Conservation (phyloP, 2,888 invertebrate species). For the Pammene fasciana region DNA sequence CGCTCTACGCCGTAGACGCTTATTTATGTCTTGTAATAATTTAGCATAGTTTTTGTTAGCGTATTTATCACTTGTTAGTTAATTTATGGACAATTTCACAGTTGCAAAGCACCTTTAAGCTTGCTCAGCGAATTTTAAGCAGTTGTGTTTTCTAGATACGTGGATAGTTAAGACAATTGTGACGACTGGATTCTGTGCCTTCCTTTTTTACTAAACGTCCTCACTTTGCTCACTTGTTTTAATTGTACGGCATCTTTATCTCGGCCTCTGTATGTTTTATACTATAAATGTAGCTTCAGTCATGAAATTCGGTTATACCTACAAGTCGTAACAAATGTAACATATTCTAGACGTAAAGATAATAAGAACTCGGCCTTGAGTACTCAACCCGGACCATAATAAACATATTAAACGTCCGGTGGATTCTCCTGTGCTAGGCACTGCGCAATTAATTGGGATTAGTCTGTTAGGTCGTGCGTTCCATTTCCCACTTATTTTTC, state of each 20-base stretch:
- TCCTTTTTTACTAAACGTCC: background rate
- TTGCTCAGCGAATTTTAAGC: slow-evolving; percentile 21
- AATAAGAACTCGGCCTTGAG: slow-evolving; percentile 12
- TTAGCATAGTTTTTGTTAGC: slow-evolving; percentile 64
- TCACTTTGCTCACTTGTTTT: background rate
- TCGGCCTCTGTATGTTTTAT: too few species aligned
- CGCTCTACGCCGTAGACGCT: slow-evolving; percentile 60
- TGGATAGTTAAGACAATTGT: background rate
- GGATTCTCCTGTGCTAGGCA: slow-evolving; percentile 51
- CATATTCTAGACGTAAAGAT: slow-evolving; percentile 10
- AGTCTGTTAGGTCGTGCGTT: slow-evolving; percentile 74
- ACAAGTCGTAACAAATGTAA: background rate
- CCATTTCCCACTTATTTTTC: slow-evolving; percentile 74
- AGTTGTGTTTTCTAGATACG: background rate
- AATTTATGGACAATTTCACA: slow-evolving; percentile 39
- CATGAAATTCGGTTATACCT: background rate
- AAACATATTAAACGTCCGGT: slow-evolving; percentile 27
- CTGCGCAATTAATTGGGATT: slow-evolving; percentile 74
- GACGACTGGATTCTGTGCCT: too few species aligned
- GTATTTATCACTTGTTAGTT: slow-evolving; percentile 53
- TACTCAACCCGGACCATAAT: slow-evolving; percentile 14
- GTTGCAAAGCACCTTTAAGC: slow-evolving; percentile 30
- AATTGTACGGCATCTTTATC: background rate
- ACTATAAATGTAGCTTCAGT: background rate
- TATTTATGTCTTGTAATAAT: slow-evolving; percentile 72